Conservation (phyloP, 2,113 vertebrate species). For the Cyprinus carpio region DNA sequence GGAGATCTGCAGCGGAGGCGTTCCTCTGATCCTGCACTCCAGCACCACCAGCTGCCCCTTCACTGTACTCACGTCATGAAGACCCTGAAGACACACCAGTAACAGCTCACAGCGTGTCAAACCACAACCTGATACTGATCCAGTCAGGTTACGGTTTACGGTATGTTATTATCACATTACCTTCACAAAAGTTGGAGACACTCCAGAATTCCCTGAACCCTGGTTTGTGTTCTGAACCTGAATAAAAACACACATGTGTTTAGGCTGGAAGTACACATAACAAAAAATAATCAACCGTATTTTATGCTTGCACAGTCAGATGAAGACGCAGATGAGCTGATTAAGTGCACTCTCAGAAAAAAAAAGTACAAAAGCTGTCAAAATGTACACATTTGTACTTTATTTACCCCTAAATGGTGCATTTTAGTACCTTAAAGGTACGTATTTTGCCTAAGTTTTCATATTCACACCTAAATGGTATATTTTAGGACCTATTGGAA, state of each 20-base stretch:
- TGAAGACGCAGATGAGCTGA: background rate
- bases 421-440: too few species aligned
- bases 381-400: too few species aligned
- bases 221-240: slow-evolving; percentile 69
- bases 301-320: background rate
- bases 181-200: slow-evolving; percentile 75
- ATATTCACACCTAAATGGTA: too few species aligned
- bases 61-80: slow-evolving; percentile 80
- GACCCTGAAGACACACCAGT: slow-evolving; percentile 67
- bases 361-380: too few species aligned
- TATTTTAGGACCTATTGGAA: too few species aligned
- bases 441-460: too few species aligned
- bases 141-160: background rate
- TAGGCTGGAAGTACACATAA: background rate
- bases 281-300: background rate
- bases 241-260: slow-evolving; percentile 7
- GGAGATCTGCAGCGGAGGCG: slow-evolving; percentile 77
- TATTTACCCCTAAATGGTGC: too few species aligned
- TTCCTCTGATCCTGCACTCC: slow-evolving; percentile 82
- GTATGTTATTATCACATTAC: slow-evolving; percentile 50
- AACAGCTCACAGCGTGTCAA: background rate
- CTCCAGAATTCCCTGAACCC: slow-evolving; percentile 64
- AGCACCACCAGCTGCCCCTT: slow-evolving; percentile 84
- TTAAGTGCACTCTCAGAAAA: too few species aligned
- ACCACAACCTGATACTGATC: background rate